Evolutionary conservation across 2,113 vertebrate species (phyloP).

Genomic region (Rafetus swinhoei): DNA sequence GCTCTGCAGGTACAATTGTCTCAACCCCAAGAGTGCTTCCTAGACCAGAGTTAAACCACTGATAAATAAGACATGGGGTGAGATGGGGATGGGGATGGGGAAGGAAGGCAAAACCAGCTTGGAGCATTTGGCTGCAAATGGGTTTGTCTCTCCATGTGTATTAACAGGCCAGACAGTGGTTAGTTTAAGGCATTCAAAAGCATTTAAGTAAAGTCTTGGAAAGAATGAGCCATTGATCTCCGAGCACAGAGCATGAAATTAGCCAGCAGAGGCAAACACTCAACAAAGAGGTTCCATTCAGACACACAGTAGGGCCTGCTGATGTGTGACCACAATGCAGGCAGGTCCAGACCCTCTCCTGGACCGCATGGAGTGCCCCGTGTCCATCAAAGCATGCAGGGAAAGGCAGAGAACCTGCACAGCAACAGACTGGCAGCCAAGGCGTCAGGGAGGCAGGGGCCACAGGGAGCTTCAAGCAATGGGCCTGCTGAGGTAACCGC

Average conservation of each 20-base stretch:
- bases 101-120: neutral
- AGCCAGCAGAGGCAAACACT: neutral
- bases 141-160: rapidly evolving
- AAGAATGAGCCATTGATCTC: constrained; percentile 18
- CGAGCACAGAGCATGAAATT: neutral
- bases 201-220: constrained; percentile 11
- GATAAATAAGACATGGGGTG: neutral
- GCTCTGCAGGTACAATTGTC: neutral
- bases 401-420: neutral
- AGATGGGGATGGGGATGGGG: neutral
- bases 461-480: neutral
- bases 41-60: neutral
- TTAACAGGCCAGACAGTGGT: neutral
- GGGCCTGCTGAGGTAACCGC: neutral
- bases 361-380: neutral
- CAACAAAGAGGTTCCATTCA: neutral
- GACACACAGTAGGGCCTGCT: neutral
- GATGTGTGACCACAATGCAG: neutral
- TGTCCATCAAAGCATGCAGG: neutral
- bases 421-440: neutral
- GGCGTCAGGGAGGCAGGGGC: neutral
- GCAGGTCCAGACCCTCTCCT: rapidly evolving
- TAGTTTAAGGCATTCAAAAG: neutral
- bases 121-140: neutral
- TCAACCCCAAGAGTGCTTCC: neutral